A percentile compares a stretch with the other conserved stretches of the same genome.
Evolutionary conservation across 2,797 vertebrate species (phyloP).

Genomic region (Erpetoichthys calabaricus): DNA sequence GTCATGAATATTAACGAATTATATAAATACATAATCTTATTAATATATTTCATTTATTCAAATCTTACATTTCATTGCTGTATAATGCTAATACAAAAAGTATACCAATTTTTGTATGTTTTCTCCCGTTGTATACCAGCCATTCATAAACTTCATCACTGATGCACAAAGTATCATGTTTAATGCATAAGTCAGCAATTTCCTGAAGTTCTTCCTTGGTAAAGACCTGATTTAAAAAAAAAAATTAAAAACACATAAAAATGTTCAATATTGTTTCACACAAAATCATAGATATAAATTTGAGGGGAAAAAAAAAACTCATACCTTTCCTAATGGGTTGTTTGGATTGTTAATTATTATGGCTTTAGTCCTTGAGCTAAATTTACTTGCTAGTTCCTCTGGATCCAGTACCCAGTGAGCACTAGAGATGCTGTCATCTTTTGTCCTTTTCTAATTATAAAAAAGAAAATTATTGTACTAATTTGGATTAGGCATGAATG

Average conservation of each 20-base stretch:
- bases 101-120: conserved; percentile 87
- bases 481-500: not conserved
- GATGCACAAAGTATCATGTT: conserved; percentile 80
- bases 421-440: conserved; percentile 46
- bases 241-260: conserved; percentile 12
- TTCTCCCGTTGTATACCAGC: conserved; percentile 72
- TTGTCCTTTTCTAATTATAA: conserved; percentile 47
- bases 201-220: conserved; percentile 70
- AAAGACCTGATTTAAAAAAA: conserved; percentile 54
- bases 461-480: conserved; percentile 11
- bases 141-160: conserved; percentile 98
- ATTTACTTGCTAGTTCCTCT: conserved; percentile 76
- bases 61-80: too few relatives aligned
- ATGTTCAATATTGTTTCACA: conserved; percentile 7
- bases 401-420: conserved; percentile 75
- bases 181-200: conserved; percentile 81
- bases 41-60: too few relatives aligned
- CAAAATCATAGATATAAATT: not conserved
- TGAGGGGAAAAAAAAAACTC: not conserved
- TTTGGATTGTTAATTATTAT: conserved; percentile 90
- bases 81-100: too few relatives aligned
- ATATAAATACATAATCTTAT: too few relatives aligned
- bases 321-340: conserved; percentile 84
- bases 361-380: conserved; percentile 83
- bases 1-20: too few relatives aligned